Base-by-base conservation (phyloP, 1,140 invertebrate genomes). In the Phocides pigmalion region DNA sequence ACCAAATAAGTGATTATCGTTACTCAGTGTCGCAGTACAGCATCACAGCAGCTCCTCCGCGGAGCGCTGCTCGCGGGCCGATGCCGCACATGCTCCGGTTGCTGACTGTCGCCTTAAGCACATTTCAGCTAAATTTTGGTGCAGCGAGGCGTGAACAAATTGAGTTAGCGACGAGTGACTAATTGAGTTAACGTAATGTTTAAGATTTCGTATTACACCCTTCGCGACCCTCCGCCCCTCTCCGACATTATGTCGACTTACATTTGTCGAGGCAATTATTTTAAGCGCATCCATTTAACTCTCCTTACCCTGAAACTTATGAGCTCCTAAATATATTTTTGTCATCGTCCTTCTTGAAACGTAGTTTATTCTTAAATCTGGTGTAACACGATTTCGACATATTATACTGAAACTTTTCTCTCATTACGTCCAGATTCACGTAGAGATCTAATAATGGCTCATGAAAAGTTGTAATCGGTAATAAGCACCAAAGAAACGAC, bases 131-230 rank as follows among this genome's bases (percentile, higher is more conserved):
- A 56, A 39, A 49, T 56, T 50, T 49, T 11, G 37, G 47, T 35
- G 59, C 37, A 62, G 20, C 59, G 46, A 46, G 32, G 46, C 59
- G 32, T 35, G 12, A 62, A 49, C 37, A 49, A 42, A 62, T 62
- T 39, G 20, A 50, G 59, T 62, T 50, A 62, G 59, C 53, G 47
- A 41, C 59, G 46, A 47, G 44, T 61, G 44, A 61, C 46, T 62
- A 62, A 62, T 62, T 62, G 35, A 46, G 59, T 62, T 50, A 62
- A 41, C 42, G 59, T 62, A 44, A 62, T 16, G 58, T 25, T 47
- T 35, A 61, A 49, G 44, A 62, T 62, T 56, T 56, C 51, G 20
- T 20, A 42, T 56, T 56, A 56, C 39, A 56, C 25, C 49, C 49
- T n/a, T 16, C 28, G 5, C 28, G 25, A 19, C 50, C 28, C 50